Conservation (phyloP, 2,888 invertebrate genomes). For the Proisotoma minuta region DNA sequence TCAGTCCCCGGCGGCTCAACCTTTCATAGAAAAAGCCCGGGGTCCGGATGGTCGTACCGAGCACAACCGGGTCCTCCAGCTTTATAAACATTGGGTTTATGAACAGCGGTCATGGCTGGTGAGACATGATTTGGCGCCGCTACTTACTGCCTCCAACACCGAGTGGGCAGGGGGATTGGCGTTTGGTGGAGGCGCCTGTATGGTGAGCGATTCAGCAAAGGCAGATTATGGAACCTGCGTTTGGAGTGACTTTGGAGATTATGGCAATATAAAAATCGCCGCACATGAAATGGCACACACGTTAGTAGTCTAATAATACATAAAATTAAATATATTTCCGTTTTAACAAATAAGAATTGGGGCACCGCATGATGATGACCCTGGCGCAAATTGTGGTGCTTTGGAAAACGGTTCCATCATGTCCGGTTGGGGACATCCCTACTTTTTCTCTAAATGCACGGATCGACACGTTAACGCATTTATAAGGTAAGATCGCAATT, state of each 20-base stretch:
- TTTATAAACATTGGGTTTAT: conserved; percentile 28
- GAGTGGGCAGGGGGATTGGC: conserved; percentile 41
- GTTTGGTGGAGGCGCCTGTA: conserved; percentile 23
- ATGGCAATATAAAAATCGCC: conserved; percentile 27
- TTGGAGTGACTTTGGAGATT: conserved; percentile 31
- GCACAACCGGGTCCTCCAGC: conserved; percentile 23
- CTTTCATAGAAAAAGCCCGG: conserved; percentile 35
- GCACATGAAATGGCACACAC: conserved; percentile 36
- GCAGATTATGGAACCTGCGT: conserved; percentile 18
- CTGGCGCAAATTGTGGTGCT: conserved; percentile 22
- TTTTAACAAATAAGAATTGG: conserved; percentile 17
- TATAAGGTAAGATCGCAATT: conserved; percentile 17
- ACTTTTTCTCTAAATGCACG: conserved; percentile 34
- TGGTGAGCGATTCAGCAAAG: neutral
- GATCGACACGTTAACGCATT: conserved; percentile 21
- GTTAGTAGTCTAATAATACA: conserved; percentile 3
- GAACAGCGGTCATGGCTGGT: conserved; percentile 13
- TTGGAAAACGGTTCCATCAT: conserved; percentile 29
- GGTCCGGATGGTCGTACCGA: conserved; percentile 32
- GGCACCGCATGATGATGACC: conserved; percentile 35
- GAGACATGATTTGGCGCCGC: conserved; percentile 28
- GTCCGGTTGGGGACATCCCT: too few relatives aligned
- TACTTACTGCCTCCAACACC: conserved; percentile 23
- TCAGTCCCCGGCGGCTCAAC: conserved; percentile 23
- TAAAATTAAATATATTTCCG: neutral